phyloP scores from a whole-genome alignment of 2,113 vertebrate species.

The Thymallus thymallus region DNA sequence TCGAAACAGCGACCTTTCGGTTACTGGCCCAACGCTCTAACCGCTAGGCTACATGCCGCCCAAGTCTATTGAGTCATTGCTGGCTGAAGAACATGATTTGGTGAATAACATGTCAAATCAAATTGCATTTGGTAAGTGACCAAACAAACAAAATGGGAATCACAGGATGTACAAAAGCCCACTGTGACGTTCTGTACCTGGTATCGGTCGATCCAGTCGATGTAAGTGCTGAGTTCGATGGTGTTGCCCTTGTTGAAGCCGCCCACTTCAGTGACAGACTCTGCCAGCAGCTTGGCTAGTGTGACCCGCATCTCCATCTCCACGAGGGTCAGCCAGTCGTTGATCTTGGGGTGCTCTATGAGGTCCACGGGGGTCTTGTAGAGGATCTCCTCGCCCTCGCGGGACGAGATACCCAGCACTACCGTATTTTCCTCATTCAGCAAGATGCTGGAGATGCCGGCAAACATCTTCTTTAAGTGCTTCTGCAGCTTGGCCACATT shows the following conservation, averaged over 20 bases:
- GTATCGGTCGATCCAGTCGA: slow-evolving; percentile 95
- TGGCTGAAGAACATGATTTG: no score
- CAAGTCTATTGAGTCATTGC: neutral
- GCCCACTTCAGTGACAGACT: slow-evolving; percentile 91
- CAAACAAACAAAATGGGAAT: neutral
- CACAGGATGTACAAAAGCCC: neutral
- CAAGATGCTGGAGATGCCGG: slow-evolving; percentile 94
- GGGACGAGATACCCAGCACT: slow-evolving; percentile 92
- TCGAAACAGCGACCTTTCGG: no score
- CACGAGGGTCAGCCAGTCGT: slow-evolving; percentile 96
- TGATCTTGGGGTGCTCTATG: slow-evolving; percentile 96
- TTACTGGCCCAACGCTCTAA: no score
- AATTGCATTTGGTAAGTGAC: neutral
- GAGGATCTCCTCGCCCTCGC: slow-evolving; percentile 94
- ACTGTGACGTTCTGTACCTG: slow-evolving; percentile 75
- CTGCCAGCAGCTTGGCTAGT: slow-evolving; percentile 90
- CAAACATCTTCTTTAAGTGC: slow-evolving; percentile 99
- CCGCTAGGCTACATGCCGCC: no score
- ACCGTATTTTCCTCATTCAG: slow-evolving; percentile 92
- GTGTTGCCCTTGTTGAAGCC: slow-evolving; percentile 87
- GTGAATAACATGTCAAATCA: no score
- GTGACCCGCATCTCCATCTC: slow-evolving; percentile 98
- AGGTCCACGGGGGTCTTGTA: slow-evolving; percentile 95
- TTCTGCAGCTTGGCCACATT: slow-evolving; percentile 98
- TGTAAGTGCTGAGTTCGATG: slow-evolving; percentile 88